Base-by-base conservation (phyloP, 2,888 invertebrate species). In the Congeria kusceri region DNA sequence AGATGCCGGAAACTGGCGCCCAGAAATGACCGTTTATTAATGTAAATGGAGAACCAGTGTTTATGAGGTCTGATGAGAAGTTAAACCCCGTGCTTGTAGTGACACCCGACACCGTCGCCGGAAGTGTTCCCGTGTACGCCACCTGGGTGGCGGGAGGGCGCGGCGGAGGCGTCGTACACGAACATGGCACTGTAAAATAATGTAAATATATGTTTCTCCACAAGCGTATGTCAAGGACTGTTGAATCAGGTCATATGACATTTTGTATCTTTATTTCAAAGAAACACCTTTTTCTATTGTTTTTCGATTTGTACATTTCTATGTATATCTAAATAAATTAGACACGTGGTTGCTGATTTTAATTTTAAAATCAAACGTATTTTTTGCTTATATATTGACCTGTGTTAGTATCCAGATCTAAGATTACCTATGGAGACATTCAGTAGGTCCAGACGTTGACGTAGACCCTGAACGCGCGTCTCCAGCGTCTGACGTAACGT, bases 91-190 rank as follows among this genome's bases (percentile, higher is more conserved):
- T 49, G 46, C 28, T 59, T 20, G 72, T 23, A 4, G 68, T 59
- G 11, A 78, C 53, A 46, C 75, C 72, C 4, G 69, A 39, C 47
- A 68, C n/a, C n/a, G 47, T 56, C 18, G 7, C 18, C 5, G 59
- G 64, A 13, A 78, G 47, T 4, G 82, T 78, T 23, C 78, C 82
- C 9, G 76, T 72, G 57, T 74, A 78, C 15, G 82, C 67, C 11
- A 82, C 72, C 23, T 75, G 71, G 7, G 28, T 67, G 9, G 62
- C 7, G 4, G 57, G 58, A 0, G 53, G 9, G 11, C 44, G 29
- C 20, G 25, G 11, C 18, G 64, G 69, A 3, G 49, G 23, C 49
- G 25, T 11, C 18, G 64, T 64, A 3, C 32, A 18, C 49, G 49
- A 44, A 59, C 75, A 80, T 27, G 66, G 71, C 5, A 58, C 72